phyloP scores from a whole-genome alignment of 1,140 invertebrate species.

The Drosophila jambulina region DNA sequence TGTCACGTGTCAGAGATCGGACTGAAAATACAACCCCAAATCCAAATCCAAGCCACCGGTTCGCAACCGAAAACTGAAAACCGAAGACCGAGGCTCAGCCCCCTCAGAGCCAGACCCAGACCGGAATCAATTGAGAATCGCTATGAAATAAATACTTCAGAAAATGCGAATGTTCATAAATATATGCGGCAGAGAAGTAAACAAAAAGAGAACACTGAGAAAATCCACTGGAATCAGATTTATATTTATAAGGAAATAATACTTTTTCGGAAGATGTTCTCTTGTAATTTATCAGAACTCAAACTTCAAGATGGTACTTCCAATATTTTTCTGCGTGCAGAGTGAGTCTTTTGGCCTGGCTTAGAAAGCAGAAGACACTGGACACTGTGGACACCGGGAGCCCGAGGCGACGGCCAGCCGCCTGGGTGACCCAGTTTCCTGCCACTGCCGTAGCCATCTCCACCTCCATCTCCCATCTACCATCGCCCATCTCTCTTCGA shows the following conservation, averaged over 20 bases:
- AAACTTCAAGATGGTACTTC: not conserved
- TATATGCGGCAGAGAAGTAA: conserved; percentile 55
- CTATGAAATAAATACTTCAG: conserved; percentile 67
- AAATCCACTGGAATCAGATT: not conserved
- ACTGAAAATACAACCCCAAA: conserved; percentile 28
- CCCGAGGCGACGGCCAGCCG: conserved; percentile 43
- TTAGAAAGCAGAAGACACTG: conserved; percentile 76
- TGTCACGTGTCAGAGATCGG: conserved; percentile 75
- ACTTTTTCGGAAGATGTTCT: not conserved
- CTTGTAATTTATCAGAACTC: not conserved
- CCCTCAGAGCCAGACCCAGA: conserved; percentile 15
- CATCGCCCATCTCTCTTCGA: conserved; percentile 23
- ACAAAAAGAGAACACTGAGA: conserved; percentile 9
- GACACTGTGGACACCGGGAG: conserved; percentile 21
- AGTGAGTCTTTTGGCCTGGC: conserved; percentile 24
- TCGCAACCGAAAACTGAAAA: conserved; percentile 45
- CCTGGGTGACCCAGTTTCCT: conserved; percentile 67
- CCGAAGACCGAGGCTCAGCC: conserved; percentile 32
- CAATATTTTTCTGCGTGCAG: conserved; percentile 11
- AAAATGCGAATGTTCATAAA: conserved; percentile 49
- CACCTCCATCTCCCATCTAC: conserved; percentile 19
- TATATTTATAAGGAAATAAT: too few relatives aligned
- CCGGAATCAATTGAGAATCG: conserved; percentile 75
- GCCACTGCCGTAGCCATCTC: conserved; percentile 30
- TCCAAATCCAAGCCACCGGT: conserved; percentile 2